These are phyloP conservation scores for Ifrita kowaldi DNA, from an alignment of 2,113 vertebrate species.

Conservation along the genomic window DNA sequence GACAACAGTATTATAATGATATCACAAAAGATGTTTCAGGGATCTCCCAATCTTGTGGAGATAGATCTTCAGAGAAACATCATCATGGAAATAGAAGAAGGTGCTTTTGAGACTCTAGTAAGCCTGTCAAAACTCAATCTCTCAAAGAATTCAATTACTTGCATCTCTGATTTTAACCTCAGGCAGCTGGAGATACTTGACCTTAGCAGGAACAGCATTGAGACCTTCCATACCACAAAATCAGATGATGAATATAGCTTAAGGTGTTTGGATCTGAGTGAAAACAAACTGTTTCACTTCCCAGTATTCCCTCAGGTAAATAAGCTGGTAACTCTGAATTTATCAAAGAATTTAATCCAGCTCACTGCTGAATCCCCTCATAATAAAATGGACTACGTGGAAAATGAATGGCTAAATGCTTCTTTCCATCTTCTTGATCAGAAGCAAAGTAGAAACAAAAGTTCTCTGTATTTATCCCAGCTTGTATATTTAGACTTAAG, in stretches of 20 bases:
- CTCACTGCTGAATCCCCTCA: conserved; percentile 48
- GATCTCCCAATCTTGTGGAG: conserved; percentile 68
- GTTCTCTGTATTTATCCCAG: conserved; percentile 42
- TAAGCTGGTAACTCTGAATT: conserved; percentile 78
- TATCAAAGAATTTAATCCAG: conserved; percentile 86
- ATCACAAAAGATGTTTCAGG: conserved; percentile 74
- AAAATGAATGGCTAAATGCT: conserved; percentile 38
- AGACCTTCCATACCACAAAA: conserved; percentile 77
- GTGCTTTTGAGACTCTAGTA: conserved; percentile 82
- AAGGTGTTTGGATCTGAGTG: conserved; percentile 82
- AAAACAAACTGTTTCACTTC: conserved; percentile 86
- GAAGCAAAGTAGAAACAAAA: conserved; percentile 30
- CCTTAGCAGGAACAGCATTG: conserved; percentile 91
- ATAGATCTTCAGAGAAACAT: conserved; percentile 91
- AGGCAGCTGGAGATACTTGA: conserved; percentile 81
- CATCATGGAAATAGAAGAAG: conserved; percentile 92
- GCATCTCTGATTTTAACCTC: conserved; percentile 90
- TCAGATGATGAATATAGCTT: conserved; percentile 71
- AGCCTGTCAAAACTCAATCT: conserved; percentile 85
- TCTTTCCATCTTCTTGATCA: neutral
- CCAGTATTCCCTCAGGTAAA: conserved; percentile 81
- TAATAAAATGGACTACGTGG: conserved; percentile 28
- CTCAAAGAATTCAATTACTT: conserved; percentile 92
- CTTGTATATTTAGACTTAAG: conserved; percentile 88
- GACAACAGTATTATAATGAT: conserved; percentile 90